These are phyloP conservation scores for Rhopalosiphum nymphaeae DNA, from an alignment of 2,888 invertebrate genomes.

Conservation along the genomic window DNA sequence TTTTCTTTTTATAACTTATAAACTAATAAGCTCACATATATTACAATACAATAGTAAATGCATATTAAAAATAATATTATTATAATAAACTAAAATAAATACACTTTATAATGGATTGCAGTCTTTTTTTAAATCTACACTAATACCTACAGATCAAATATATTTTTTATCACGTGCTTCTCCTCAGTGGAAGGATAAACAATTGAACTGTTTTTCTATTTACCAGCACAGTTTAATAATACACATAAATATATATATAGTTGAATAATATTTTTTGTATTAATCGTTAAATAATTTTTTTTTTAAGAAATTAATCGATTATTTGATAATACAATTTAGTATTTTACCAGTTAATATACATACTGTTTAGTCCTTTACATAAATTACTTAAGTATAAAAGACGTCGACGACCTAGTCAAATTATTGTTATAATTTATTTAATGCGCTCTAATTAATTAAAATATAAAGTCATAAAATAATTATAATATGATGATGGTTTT, in stretches of 20 bases:
- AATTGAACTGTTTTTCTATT: not conserved
- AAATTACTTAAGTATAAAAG: not conserved
- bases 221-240: not conserved
- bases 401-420: not conserved
- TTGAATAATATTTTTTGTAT: too few relatives aligned
- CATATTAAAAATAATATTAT: too few relatives aligned
- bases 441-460: constrained; percentile 18
- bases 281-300: not conserved
- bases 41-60: too few relatives aligned
- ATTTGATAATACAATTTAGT: not conserved
- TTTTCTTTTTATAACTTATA: too few relatives aligned
- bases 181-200: not conserved
- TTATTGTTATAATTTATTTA: constrained; percentile 29
- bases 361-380: not conserved
- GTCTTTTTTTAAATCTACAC: not conserved
- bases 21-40: too few relatives aligned
- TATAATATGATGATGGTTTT: constrained; percentile 39
- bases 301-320: not conserved
- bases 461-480: constrained; percentile 42
- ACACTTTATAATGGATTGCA: not conserved
- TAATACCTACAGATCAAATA: not conserved
- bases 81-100: not conserved
- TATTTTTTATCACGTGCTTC: not conserved
- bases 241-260: not conserved
- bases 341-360: not conserved